A percentile compares a stretch with the other conserved stretches of the same genome.
phyloP scores from a whole-genome alignment of 1,140 invertebrate genomes.

The Holotrichia oblita region DNA sequence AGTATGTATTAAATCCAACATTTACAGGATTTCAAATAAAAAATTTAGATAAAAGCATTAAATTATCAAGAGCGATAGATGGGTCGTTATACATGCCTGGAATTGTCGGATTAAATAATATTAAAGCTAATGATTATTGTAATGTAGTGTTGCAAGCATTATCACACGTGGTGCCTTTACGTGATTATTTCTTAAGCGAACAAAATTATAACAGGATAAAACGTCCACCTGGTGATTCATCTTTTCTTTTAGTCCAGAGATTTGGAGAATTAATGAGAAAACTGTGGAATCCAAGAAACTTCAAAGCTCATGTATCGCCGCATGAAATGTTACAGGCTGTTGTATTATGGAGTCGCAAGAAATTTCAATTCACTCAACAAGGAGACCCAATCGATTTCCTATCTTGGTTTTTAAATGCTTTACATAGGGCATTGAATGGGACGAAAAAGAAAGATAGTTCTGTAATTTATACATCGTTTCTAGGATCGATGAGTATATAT shows the following conservation, averaged over 20 bases:
- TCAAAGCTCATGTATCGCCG: slow-evolving; percentile 99
- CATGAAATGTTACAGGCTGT: slow-evolving; percentile 99
- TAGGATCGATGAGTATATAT: slow-evolving; percentile 95
- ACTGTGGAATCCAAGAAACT: slow-evolving; percentile 98
- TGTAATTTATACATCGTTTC: slow-evolving; percentile 95
- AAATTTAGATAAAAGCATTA: slow-evolving; percentile 82
- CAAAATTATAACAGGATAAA: slow-evolving; percentile 91
- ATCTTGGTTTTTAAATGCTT: slow-evolving; percentile 94
- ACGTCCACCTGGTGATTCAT: slow-evolving; percentile 91
- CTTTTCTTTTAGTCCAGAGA: slow-evolving; percentile 91
- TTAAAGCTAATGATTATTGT: slow-evolving; percentile 99
- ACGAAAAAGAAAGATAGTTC: slow-evolving; percentile 86
- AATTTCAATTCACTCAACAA: slow-evolving; percentile 98
- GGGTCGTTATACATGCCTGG: slow-evolving; percentile 96
- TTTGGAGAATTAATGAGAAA: slow-evolving; percentile 98
- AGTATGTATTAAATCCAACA: slow-evolving; percentile 98
- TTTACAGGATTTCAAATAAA: slow-evolving; percentile 86
- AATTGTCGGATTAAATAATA: slow-evolving; percentile 98
- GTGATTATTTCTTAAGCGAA: slow-evolving; percentile 96
- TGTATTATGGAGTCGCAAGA: slow-evolving; percentile 97
- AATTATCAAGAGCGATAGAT: slow-evolving; percentile 94
- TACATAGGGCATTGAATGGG: slow-evolving; percentile 91
- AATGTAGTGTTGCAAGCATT: slow-evolving; percentile 96
- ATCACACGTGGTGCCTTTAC: slow-evolving; percentile 88
- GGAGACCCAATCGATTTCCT: slow-evolving; percentile 98